These are phyloP conservation scores for Cephalophus harveyi DNA, from an alignment of 2,113 vertebrate genomes.

Conservation along the genomic window DNA sequence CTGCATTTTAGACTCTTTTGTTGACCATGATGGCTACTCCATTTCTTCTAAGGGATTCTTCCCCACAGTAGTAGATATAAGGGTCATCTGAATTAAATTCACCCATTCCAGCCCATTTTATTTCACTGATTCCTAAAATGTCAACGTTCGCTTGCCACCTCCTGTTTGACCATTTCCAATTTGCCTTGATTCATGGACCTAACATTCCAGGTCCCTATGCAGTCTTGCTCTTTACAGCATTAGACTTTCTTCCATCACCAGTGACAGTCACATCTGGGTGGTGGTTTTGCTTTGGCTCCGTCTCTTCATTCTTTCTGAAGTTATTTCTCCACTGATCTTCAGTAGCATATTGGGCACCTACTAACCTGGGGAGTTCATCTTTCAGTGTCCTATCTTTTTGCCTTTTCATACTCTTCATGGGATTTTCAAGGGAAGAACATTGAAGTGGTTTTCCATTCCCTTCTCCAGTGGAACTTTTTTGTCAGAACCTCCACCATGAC, in stretches of 20 bases:
- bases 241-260: neutral
- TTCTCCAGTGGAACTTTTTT: neutral
- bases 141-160: fast-evolving
- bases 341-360: neutral
- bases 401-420: neutral
- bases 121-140: neutral
- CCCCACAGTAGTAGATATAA: neutral
- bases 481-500: neutral
- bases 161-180: neutral
- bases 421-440: neutral
- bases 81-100: neutral
- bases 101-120: neutral
- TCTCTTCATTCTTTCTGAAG: neutral
- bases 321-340: neutral
- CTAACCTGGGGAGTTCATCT: fast-evolving
- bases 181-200: neutral
- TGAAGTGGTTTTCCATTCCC: neutral
- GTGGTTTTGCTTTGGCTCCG: neutral
- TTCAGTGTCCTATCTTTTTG: neutral
- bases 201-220: neutral
- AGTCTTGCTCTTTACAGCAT: neutral
- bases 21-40: neutral
- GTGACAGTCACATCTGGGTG: neutral
- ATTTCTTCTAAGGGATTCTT: neutral
- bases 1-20: neutral